These are phyloP conservation scores for Oreochromis mossambicus DNA, from an alignment of 2,797 vertebrate genomes.

Conservation along the genomic window DNA sequence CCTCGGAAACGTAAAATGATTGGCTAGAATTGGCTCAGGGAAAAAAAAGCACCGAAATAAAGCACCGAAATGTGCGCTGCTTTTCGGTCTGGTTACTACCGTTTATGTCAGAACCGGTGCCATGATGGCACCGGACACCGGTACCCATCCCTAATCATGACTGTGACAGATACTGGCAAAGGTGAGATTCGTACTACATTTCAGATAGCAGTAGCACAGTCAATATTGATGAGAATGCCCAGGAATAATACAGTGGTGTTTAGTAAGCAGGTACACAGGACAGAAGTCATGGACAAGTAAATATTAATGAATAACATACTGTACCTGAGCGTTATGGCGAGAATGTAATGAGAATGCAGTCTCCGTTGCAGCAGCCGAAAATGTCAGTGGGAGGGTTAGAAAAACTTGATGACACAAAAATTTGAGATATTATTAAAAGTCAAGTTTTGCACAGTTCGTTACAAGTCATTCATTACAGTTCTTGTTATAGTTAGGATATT, in stretches of 20 bases:
- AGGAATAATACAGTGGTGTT: neutral
- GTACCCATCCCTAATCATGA: too few species aligned
- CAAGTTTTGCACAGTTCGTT: neutral
- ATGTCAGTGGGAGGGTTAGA: neutral
- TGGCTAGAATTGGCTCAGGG: too few species aligned
- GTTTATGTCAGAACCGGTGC: too few species aligned
- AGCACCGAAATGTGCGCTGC: too few species aligned
- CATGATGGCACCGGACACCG: too few species aligned
- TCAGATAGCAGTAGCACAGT: neutral
- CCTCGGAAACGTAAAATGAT: too few species aligned
- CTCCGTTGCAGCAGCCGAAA: neutral
- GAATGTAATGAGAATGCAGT: neutral
- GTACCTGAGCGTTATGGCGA: too few species aligned
- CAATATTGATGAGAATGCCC: neutral
- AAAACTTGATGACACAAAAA: neutral
- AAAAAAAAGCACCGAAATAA: too few species aligned
- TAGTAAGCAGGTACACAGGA: neutral
- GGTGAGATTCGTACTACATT: neutral
- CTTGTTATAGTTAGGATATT: neutral
- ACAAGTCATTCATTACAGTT: neutral
- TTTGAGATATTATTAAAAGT: neutral
- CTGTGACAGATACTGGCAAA: constrained; percentile 55
- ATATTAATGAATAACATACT: neutral
- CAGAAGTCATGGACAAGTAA: neutral
- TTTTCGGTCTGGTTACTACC: too few species aligned